These are phyloP conservation scores for Gavialis gangeticus DNA, from an alignment of 2,113 vertebrate species.

Conservation along the genomic window DNA sequence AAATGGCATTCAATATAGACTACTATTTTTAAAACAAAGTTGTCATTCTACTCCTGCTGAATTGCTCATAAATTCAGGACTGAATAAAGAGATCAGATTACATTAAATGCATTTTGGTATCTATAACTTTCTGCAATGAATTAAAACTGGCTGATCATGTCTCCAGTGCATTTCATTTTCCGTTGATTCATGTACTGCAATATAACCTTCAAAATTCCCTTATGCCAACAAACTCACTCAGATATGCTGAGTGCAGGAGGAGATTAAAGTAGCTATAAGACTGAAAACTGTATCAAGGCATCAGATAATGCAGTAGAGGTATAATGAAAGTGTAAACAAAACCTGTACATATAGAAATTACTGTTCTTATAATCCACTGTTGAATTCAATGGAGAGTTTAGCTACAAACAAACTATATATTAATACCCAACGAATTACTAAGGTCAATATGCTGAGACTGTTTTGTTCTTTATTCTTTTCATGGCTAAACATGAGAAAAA, in stretches of 20 bases:
- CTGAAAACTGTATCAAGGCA: constrained; percentile 87
- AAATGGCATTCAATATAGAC: constrained; percentile 72
- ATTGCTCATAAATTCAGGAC: constrained; percentile 89
- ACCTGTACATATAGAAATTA: constrained; percentile 81
- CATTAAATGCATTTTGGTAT: constrained; percentile 93
- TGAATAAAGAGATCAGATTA: constrained; percentile 93
- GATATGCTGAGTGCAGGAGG: constrained; percentile 83
- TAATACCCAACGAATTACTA: constrained; percentile 82
- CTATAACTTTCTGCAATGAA: constrained; percentile 90
- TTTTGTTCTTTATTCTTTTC: constrained; percentile 61
- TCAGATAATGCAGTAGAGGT: constrained; percentile 86
- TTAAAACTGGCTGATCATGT: constrained; percentile 93
- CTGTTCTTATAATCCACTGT: constrained; percentile 81
- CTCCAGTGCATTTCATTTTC: constrained; percentile 95
- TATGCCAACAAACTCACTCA: constrained; percentile 86
- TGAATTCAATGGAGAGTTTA: constrained; percentile 82
- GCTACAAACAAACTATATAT: constrained; percentile 77
- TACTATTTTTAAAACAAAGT: constrained; percentile 88
- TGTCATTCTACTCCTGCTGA: constrained; percentile 83
- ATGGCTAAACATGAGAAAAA: constrained; percentile 45
- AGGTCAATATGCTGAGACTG: constrained; percentile 58
- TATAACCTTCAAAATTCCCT: constrained; percentile 92
- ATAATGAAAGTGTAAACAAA: constrained; percentile 93
- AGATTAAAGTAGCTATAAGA: constrained; percentile 89
- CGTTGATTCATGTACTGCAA: constrained; percentile 93